These are phyloP conservation scores for Chondrilla cf. caribensis DNA, from an alignment of 37 sponge, comb jelly and placozoan genomes.

Conservation along the genomic window DNA sequence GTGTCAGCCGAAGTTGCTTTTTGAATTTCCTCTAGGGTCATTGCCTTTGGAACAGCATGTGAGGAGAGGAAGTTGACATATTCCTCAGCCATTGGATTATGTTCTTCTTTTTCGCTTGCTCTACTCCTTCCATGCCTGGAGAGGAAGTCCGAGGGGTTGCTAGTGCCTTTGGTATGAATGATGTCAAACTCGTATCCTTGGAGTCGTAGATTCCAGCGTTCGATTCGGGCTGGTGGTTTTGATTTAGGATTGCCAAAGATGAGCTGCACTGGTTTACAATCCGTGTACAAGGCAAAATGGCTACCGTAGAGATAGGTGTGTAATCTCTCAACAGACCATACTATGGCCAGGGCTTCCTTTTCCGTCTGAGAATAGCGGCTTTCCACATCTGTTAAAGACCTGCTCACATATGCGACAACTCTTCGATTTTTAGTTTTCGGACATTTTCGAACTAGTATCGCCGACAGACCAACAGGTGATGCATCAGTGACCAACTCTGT, in stretches of 20 bases:
- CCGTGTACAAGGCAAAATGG: neutral
- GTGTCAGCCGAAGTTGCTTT: conserved; percentile 20
- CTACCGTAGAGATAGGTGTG: conserved; percentile 8
- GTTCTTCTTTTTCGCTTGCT: neutral
- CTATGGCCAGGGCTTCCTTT: conserved; percentile 40
- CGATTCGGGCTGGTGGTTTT: conserved; percentile 46
- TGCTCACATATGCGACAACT: conserved; percentile 44
- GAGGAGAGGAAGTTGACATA: conserved; percentile 24
- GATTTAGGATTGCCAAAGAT: conserved; percentile 29
- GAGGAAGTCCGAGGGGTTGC: conserved; percentile 49
- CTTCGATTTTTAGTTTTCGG: conserved; percentile 7
- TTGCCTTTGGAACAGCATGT: conserved; percentile 38
- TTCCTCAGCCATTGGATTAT: conserved; percentile 17
- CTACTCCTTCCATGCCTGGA: conserved; percentile 24
- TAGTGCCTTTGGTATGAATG: conserved; percentile 35
- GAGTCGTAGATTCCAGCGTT: conserved; percentile 38
- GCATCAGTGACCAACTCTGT: conserved; percentile 37
- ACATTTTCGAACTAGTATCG: conserved; percentile 27
- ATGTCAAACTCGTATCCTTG: conserved; percentile 39
- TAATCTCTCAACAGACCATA: conserved; percentile 26
- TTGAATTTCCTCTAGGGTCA: conserved; percentile 35
- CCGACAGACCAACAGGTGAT: conserved; percentile 35
- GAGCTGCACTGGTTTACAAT: conserved; percentile 18
- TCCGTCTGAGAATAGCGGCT: conserved; percentile 37
- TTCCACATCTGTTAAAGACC: conserved; percentile 34